Evolutionary conservation across 2,113 vertebrate genomes (phyloP).

Genomic region (Chionomys nivalis): DNA sequence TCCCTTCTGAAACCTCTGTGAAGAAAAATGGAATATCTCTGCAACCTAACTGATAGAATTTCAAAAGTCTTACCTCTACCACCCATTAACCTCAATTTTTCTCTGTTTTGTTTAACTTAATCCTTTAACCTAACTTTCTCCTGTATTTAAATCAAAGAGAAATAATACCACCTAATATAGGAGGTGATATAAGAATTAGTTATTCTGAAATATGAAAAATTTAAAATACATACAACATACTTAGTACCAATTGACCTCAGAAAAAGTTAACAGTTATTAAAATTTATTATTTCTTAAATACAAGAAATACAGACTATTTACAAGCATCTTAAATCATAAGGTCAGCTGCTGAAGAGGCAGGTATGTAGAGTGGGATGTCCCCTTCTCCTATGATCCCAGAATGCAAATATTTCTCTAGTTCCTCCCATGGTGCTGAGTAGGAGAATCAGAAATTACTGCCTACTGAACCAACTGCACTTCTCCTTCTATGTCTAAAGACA

Average conservation of each 20-base stretch:
- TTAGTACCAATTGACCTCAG: neutral
- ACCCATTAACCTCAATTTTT: neutral
- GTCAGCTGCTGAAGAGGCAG: neutral
- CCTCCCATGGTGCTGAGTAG: neutral
- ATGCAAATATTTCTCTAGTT: accelerated
- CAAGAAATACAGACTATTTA: neutral
- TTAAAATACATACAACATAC: neutral
- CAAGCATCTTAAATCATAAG: neutral
- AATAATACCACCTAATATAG: neutral
- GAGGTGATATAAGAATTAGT: neutral
- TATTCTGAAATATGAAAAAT: neutral
- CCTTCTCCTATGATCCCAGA: neutral
- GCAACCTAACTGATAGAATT: neutral
- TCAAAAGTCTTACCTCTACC: neutral
- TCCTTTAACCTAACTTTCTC: neutral
- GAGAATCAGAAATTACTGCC: neutral
- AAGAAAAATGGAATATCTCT: neutral
- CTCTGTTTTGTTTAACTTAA: neutral
- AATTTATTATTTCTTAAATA: neutral
- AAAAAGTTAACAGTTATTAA: neutral
- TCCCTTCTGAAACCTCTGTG: neutral
- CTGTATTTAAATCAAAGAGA: neutral
- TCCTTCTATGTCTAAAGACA: neutral
- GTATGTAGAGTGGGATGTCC: neutral
- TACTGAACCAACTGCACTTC: neutral